phyloP scores from a whole-genome alignment of 2,113 vertebrate species.

The Philantomba maxwellii region DNA sequence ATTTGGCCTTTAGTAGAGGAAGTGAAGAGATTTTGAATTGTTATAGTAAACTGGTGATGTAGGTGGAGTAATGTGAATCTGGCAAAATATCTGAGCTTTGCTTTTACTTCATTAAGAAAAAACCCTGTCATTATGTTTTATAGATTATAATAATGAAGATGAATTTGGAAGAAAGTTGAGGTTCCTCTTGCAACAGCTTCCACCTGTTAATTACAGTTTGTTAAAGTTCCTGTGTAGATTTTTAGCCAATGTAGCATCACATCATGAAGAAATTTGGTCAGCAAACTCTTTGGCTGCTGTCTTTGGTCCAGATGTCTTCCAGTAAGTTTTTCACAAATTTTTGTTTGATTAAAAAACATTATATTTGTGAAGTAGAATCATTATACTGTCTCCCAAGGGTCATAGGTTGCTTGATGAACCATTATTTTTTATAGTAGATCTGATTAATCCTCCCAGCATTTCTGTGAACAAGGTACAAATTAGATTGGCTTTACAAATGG shows the following conservation, averaged over 20 bases:
- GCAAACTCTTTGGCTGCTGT: conserved; percentile 92
- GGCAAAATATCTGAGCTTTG: conserved; percentile 56
- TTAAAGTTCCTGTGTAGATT: conserved; percentile 97
- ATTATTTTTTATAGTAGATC: conserved; percentile 52
- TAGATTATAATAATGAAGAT: conserved; percentile 95
- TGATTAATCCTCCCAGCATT: conserved; percentile 44
- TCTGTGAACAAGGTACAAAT: conserved; percentile 44
- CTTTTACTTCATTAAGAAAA: conserved; percentile 56
- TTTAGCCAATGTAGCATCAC: conserved; percentile 92
- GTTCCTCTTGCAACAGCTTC: conserved; percentile 96
- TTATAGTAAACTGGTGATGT: conserved; percentile 40
- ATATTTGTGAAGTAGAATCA: conserved; percentile 22
- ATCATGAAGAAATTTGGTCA: conserved; percentile 96
- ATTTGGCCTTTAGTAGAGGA: conserved; percentile 50
- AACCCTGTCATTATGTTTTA: conserved; percentile 70
- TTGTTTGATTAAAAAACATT: neutral
- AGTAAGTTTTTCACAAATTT: conserved; percentile 84
- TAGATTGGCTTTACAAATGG: conserved; percentile 50
- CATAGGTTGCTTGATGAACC: neutral
- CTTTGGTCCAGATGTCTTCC: conserved; percentile 97
- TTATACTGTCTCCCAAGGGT: conserved; percentile 12
- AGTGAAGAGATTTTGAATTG: conserved; percentile 55
- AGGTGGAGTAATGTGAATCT: conserved; percentile 54
- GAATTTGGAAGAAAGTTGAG: conserved; percentile 94
- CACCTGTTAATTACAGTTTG: conserved; percentile 94